phyloP scores from a whole-genome alignment of 2,797 vertebrate species.

The Coregonus suidteri region DNA sequence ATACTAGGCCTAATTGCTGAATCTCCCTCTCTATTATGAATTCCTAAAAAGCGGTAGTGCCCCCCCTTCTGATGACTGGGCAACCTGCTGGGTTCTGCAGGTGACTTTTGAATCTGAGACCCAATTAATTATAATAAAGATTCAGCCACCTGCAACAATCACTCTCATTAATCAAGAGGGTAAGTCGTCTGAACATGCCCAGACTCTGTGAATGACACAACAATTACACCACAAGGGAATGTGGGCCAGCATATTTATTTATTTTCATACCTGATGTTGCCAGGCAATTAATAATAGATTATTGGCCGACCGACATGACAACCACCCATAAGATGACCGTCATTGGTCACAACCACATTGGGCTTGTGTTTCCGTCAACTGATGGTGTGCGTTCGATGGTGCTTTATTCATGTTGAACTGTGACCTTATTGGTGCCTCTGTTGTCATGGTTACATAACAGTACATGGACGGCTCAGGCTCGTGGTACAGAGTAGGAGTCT shows the following conservation, averaged over 20 bases:
- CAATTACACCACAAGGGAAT: slow-evolving; percentile 48
- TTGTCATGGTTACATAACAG: slow-evolving; percentile 1
- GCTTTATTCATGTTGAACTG: neutral
- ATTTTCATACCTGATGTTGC: slow-evolving; percentile 31
- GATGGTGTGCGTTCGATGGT: neutral
- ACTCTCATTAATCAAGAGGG: slow-evolving; percentile 57
- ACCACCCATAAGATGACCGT: neutral
- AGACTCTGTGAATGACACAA: slow-evolving; percentile 43
- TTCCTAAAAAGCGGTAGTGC: neutral
- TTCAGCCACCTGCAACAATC: slow-evolving; percentile 34
- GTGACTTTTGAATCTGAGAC: slow-evolving; percentile 59
- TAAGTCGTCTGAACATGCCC: slow-evolving; percentile 36
- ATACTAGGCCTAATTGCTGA: neutral
- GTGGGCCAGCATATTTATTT: slow-evolving; percentile 35
- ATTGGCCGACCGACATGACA: neutral
- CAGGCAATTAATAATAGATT: slow-evolving; percentile 1
- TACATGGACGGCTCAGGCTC: neutral
- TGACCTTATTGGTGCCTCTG: neutral
- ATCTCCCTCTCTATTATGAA: neutral
- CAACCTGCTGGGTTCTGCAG: slow-evolving; percentile 50
- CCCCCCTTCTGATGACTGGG: neutral
- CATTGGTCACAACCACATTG: neutral
- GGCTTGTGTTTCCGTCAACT: neutral
- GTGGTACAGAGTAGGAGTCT: neutral
- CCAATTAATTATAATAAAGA: slow-evolving; percentile 63